Evolutionary conservation across 2,113 vertebrate genomes (phyloP), one percentile per base, ranked within the genome.

Genomic region (Cephalopterus ornatus): DNA sequence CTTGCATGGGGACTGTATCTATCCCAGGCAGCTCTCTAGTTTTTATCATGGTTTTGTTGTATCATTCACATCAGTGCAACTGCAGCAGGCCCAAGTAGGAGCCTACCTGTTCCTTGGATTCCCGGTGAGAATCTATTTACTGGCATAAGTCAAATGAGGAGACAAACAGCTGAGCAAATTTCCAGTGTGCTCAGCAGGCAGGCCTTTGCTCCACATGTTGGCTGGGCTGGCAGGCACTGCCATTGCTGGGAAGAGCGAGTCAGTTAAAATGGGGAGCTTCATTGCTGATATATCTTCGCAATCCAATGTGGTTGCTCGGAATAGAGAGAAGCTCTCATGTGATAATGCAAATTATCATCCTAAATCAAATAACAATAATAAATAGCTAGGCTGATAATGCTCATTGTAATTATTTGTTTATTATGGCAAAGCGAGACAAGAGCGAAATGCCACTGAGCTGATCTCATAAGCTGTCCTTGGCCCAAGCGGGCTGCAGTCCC

Each of bases 291-390:
- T 14, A 53, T 86, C 85, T 93, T 93, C 79, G 46, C 8, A 1
- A 67, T 78, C 39, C 52, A 49, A 19, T n/a, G 70, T 6, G 19
- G 55, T 83, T 75, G 66, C 77, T 78, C 50, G 42, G 55, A 91
- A 78, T 2, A 91, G 71, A 76, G 74, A 83, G 53, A 79, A 35
- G 44, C 44, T 61, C 16, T 88, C 85, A 72, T 68, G 62, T 3
- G 7, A 49, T 66, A 87, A 78, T 68, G 70, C 42, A 79, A 92
- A 93, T 94, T 61, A 73, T 52, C 62, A 39, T 46, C 39, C 2
- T 53, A 88, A 88, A 27, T 88, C 78, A 79, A 93, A 92, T 76
- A 96, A 72, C n/a, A 52, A 3, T 82, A 79, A 88, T 83, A 94
- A 95, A 95, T 70, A 88, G 37, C 32, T 49, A 58, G 68, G 50